phyloP scores from a whole-genome alignment of 2,113 vertebrate genomes.

The Nerophis lumbriciformis region DNA sequence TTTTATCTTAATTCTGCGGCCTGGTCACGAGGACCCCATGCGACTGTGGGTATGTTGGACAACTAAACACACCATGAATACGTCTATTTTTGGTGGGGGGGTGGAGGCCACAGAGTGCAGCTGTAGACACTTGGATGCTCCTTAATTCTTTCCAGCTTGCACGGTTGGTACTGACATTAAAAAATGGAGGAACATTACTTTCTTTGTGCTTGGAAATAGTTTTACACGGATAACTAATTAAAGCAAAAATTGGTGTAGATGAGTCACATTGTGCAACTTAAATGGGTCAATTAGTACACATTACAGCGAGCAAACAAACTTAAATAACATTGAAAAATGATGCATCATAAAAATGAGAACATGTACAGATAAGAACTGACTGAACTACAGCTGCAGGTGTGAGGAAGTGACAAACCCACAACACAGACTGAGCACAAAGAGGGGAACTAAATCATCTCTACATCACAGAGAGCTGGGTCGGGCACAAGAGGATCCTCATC shows the following conservation, averaged over 20 bases:
- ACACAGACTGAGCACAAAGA: not conserved
- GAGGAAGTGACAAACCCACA: no score
- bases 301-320: not conserved
- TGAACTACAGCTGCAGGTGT: no score
- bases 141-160: conserved; percentile 12
- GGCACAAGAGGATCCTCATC: not conserved
- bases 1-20: conserved; percentile 45
- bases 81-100: conserved; percentile 23
- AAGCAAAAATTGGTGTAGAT: no score
- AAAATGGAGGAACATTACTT: conserved; percentile 11
- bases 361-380: no score
- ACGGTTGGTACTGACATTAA: conserved; percentile 5
- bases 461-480: not conserved
- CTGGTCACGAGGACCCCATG: conserved; percentile 54
- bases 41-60: conserved; percentile 39
- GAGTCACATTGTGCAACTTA: not conserved
- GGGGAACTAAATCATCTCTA: not conserved
- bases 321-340: no score
- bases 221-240: not conserved
- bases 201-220: conserved; percentile 1
- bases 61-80: conserved; percentile 36
- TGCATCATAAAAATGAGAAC: no score
- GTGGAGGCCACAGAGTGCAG: conserved; percentile 16
- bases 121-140: conserved; percentile 10
- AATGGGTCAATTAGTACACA: not conserved